Evolutionary conservation across 2,113 vertebrate genomes (phyloP), one percentile per base, ranked within the genome.

Genomic region (Trematocara stigmaticum): DNA sequence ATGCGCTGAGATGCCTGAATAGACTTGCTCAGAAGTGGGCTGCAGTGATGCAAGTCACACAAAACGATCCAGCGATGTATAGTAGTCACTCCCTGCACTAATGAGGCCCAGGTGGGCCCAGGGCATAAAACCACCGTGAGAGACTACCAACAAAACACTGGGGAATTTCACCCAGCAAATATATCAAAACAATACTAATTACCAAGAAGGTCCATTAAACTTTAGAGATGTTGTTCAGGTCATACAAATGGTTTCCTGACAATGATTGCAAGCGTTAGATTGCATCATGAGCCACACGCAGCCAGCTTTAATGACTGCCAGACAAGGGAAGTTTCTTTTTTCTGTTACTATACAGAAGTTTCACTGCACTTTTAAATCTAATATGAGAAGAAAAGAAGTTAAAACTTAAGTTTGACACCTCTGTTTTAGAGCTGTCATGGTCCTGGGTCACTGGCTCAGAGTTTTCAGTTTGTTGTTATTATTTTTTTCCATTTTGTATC

Each of bases 81-180:
- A 11, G 52, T 45, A 13, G 5, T 0, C 23, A 55, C 52, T 55
- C 52, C 20, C 52, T 23, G 52, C 52, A 55, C 11, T 56, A 56
- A 0, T 56, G 11, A 56, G 53, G 53, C 23, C 53, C 53, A 3
- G 53, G 52, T 55, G 13, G 45, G 45, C 45, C 13, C 3, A 47
- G 45, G 45, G 6, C 6, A 13, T 47, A 10, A 4, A 55, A n/a
- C 52, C 2, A 2, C 49, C 2, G 1, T 55, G 53, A 55, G 53
- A 55, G 20, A 23, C 23, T 23, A 23, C 23, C 23, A 23, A 23
- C 23, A 23, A 23, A 26, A 26, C 26, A 26, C 20, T 55, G 3
- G 0, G n/a, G 23, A 7, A 7, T 13, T 56, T 26, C 53, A 56
- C 0, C 11, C 23, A 56, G 53, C 23, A 56, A 26, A 56, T 56